Base-by-base conservation (phyloP, 92 coral and sea anemone species). In the Galaxea fascicularis region DNA sequence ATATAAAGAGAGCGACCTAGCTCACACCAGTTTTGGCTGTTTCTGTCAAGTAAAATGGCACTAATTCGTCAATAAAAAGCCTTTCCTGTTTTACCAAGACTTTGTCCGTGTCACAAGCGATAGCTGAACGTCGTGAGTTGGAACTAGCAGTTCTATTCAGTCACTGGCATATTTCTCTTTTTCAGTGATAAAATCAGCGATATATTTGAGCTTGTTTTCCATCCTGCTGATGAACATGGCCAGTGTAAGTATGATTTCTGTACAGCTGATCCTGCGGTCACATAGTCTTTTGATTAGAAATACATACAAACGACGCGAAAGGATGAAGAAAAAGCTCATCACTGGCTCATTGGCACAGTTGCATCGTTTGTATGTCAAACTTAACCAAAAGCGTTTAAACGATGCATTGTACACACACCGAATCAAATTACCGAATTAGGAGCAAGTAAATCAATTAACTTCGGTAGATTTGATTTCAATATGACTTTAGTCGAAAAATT, bases 221-320 rank as follows among this genome's bases (percentile, higher is more conserved):
- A 92, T 53, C 98, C 99, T 49, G 94, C 98, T 22, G 93, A 95
- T 70, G 90, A 91, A 56, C 82, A 74, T 53, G 98, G 98, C 47
- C 95, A 78, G 85, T 85, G 98, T 94, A 65, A 82, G 86, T 82
- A 41, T 54, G 30, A 44, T 46, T 71, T 15, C n/a, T n/a, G n/a
- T n/a, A n/a, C n/a, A n/a, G n/a, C n/a, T n/a, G n/a, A n/a, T n/a
- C n/a, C n/a, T n/a, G n/a, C n/a, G n/a, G n/a, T n/a, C n/a, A n/a
- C n/a, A n/a, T n/a, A n/a, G n/a, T n/a, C n/a, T n/a, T n/a, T n/a
- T n/a, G n/a, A n/a, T n/a, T n/a, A n/a, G n/a, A n/a, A n/a, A n/a
- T n/a, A 6, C 41, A 35, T 35, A 6, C 41, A 35, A 35, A 6
- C 41, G 41, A 35, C 2, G 41, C 41, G 41, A 35, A 35, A 35